These are phyloP conservation scores for Australoheros scitulus DNA, from an alignment of 2,113 vertebrate species.

Conservation along the genomic window DNA sequence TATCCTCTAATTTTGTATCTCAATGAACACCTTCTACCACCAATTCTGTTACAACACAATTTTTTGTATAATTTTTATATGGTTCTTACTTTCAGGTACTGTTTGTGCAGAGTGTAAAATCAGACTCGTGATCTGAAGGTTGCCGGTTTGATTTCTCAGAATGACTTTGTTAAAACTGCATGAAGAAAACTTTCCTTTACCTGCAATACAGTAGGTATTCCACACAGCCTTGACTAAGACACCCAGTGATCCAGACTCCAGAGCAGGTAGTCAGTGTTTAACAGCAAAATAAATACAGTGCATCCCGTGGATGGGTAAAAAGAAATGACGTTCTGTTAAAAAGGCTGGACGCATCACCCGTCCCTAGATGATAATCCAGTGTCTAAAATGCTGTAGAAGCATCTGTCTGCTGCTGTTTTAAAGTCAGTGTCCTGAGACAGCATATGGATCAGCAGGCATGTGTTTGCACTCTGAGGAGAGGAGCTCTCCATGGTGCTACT, in stretches of 20 bases:
- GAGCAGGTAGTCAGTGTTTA: neutral
- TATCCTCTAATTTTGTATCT: neutral
- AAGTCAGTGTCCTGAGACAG: conserved; percentile 41
- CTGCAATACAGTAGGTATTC: too few species aligned
- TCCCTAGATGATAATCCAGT: conserved; percentile 11
- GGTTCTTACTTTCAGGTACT: neutral
- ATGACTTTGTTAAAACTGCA: neutral
- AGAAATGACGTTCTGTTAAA: neutral
- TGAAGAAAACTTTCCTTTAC: neutral
- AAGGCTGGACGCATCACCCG: neutral
- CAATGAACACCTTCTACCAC: neutral
- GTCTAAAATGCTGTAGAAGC: conserved; percentile 2
- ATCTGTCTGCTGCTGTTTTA: conserved; percentile 14
- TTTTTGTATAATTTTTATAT: neutral
- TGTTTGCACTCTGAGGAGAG: conserved; percentile 32
- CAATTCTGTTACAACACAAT: neutral
- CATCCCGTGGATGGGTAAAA: neutral
- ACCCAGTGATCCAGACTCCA: neutral
- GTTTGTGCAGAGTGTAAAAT: neutral
- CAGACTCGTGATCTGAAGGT: neutral
- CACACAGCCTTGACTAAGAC: neutral
- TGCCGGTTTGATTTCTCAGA: neutral
- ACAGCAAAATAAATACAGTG: neutral
- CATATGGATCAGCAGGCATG: conserved; percentile 32
- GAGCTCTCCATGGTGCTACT: conserved; percentile 52